These are phyloP conservation scores for Trichomycterus rosablanca DNA, from an alignment of 2,113 vertebrate genomes.

Conservation along the genomic window DNA sequence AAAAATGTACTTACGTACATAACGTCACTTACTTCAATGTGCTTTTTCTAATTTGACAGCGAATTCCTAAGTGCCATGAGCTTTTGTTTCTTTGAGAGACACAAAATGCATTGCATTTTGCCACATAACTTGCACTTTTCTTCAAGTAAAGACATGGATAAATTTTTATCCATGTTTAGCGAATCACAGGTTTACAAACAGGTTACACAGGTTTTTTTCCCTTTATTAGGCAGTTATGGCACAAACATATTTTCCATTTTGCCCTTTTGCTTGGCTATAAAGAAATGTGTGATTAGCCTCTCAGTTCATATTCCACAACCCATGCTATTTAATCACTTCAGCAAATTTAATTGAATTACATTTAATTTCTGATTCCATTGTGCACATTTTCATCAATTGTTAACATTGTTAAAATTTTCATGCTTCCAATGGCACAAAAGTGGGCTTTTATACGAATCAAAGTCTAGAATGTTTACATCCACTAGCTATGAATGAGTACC, in stretches of 20 bases:
- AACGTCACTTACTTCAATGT: too few species aligned
- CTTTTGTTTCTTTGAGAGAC: too few species aligned
- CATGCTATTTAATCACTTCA: constrained; percentile 30
- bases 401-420: constrained; percentile 5
- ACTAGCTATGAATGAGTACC: not conserved
- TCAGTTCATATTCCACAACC: constrained; percentile 32
- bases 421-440: constrained; percentile 3
- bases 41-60: too few species aligned
- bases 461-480: not conserved
- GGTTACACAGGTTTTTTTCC: too few species aligned
- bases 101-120: too few species aligned
- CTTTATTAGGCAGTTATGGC: constrained; percentile 41
- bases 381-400: constrained; percentile 1
- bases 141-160: too few species aligned
- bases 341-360: not conserved
- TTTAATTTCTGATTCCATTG: constrained; percentile 2
- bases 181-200: too few species aligned
- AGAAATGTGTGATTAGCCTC: constrained; percentile 37
- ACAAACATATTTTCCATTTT: constrained; percentile 34
- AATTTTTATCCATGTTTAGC: too few species aligned
- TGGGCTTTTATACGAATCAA: not conserved
- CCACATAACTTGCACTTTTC: too few species aligned
- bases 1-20: too few species aligned
- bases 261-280: constrained; percentile 37
- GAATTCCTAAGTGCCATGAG: too few species aligned